Evolutionary conservation across 2,888 invertebrate species (phyloP), one percentile per base, ranked within the genome.

Genomic region (Taphrorychus bicolor): DNA sequence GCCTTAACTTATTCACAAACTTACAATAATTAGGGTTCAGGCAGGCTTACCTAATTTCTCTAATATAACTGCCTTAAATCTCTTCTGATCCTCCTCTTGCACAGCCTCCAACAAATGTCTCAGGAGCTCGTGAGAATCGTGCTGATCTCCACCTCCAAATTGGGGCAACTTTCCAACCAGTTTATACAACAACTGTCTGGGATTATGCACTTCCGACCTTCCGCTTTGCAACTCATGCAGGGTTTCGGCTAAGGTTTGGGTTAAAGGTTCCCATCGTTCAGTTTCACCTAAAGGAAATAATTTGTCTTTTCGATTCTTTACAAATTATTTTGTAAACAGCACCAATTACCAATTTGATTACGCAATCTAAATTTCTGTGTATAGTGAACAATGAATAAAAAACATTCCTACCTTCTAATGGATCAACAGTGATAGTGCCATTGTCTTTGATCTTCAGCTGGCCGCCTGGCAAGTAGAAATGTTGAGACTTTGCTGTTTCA

Each of bases 111-210:
- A 83, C 52, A 98, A 83, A 83, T 95, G 94, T 59, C 98, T 84
- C 16, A 99, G 85, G 61, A 98, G 83, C 81, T 99, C 98, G 77
- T 99, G 98, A 0, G 98, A 91, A 81, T 99, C 98, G 78, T 99
- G 98, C 78, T 99, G 98, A 75, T 96, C 94, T 1, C 93, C 95
- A 7, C 96, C 96, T 58, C 92, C 91, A 81, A 97, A 98, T 80
- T 96, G 92, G 0, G 93, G 92, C 78, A 89, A 85, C 73, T 90
- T 89, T 72, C 83, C 84, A 64, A 88, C 89, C 18, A 92, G 83
- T 66, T 87, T 87, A 0, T 85, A 84, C 22, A 91, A 85, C 52
- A 93, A 83, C 76, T 87, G 86, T 19, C 86, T 81, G 0, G 92
- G 92, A 18, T 84, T 88, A 72, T 86, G 88, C 17, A 90, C 88